Base-by-base conservation (phyloP, 2,113 vertebrate species). In the Myodes glareolus region DNA sequence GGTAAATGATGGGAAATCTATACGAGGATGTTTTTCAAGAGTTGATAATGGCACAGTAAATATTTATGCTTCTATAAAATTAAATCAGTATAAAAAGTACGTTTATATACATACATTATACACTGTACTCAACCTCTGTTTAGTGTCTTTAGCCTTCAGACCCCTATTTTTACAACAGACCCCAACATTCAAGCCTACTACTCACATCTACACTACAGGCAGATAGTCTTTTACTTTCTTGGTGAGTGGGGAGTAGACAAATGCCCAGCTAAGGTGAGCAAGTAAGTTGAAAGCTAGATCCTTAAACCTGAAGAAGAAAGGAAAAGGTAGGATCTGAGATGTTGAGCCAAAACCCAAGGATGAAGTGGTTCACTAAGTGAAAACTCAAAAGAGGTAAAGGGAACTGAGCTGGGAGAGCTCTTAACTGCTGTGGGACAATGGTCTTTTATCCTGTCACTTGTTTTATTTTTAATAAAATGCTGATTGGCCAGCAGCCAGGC, bases 31-130 rank as follows among this genome's bases (percentile, higher is more conserved):
- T 36, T 94, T 90, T 65, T 25, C 6, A 85, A 76, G 33, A 92
- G 39, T 33, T 96, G 81, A 72, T 87, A 87, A 39, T 76, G 36
- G 73, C 10, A 17, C 10, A 21, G 36, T 52, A 85, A 97, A 77
- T 78, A 95, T 76, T 86, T 45, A 65, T 86, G 50, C 13, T 72
- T 92, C 89, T 55, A 23, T 92, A 29, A 94, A 93, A 92, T 84
- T 0, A 81, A 94, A 95, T 58, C n/a, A 85, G 27, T 17, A 45
- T 10, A 65, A 84, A 16, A 61, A 13, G 4, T 84, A 25, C 63
- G 9, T 42, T 8, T 84, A 7, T 61, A 23, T n/a, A 36, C 21
- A 25, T 55, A 36, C 23, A 80, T 23, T 12, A 25, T 81, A n/a
- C 19, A 55, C 19, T 52, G 47, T 17, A 52, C 47, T 52, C 31